Conservation (phyloP, 2,113 vertebrate species). For the Cinclus cinclus region DNA sequence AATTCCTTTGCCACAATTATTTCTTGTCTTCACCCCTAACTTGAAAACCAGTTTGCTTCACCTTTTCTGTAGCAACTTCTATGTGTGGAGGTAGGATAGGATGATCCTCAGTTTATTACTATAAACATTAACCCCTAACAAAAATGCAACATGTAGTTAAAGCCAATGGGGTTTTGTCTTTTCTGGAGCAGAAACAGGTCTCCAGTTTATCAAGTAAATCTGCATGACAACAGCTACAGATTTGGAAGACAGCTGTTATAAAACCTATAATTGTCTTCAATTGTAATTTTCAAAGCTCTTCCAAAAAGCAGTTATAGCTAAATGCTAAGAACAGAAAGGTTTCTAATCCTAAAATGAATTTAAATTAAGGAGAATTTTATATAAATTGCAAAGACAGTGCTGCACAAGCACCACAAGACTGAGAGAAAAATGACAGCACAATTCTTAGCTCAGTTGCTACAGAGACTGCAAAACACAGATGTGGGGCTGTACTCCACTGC, state of each 20-base stretch:
- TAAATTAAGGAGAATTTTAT: neutral
- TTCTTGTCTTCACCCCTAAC: neutral
- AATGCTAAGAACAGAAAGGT: neutral
- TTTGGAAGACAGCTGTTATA: neutral
- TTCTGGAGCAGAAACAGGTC: neutral
- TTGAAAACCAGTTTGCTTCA: neutral
- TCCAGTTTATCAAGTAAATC: neutral
- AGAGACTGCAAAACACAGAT: neutral
- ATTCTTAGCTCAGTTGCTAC: neutral
- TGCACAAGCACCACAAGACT: neutral
- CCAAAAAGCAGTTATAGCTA: neutral
- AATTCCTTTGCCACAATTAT: neutral
- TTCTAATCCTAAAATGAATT: neutral
- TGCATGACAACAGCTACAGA: neutral
- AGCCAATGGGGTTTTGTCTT: neutral
- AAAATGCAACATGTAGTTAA: neutral
- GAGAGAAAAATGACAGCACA: neutral
- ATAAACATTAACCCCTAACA: neutral
- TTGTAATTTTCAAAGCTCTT: neutral
- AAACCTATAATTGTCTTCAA: neutral
- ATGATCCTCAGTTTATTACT: neutral
- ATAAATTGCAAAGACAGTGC: neutral
- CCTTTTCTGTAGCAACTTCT: neutral
- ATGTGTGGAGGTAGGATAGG: neutral
- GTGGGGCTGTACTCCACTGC: neutral